Conservation (phyloP, 1,140 invertebrate species). For the Neodiprion virginianus region DNA sequence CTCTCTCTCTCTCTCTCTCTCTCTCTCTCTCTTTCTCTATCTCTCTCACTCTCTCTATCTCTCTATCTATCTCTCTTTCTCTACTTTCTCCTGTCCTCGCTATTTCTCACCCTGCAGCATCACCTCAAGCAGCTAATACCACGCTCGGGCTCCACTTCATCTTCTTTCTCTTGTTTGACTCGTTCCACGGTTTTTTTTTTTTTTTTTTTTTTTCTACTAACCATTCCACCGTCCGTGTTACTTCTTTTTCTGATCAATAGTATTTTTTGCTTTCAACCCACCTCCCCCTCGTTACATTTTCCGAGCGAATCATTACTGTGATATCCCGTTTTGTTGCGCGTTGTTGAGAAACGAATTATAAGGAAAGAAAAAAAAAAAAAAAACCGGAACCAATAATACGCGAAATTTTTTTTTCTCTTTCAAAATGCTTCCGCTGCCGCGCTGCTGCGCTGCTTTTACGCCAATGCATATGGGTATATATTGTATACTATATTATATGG, state of each 20-base stretch:
- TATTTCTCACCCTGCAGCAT: slow-evolving; percentile 38
- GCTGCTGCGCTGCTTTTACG: slow-evolving; percentile 61
- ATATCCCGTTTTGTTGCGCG: slow-evolving; percentile 26
- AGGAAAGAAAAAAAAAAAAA: neutral
- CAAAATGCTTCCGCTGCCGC: slow-evolving; percentile 59
- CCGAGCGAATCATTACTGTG: slow-evolving; percentile 12
- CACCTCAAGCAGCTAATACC: slow-evolving; percentile 28
- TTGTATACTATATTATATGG: too few species aligned
- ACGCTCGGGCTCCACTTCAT: slow-evolving; percentile 23
- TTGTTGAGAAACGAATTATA: neutral
- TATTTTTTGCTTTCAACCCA: slow-evolving; percentile 13
- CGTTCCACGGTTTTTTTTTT: slow-evolving; percentile 35
- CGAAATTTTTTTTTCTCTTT: slow-evolving; percentile 31
- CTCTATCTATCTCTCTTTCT: slow-evolving; percentile 26
- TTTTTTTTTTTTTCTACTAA: slow-evolving; percentile 26
- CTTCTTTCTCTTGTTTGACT: slow-evolving; percentile 31
- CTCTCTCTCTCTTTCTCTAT: slow-evolving; percentile 43
- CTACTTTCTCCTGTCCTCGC: slow-evolving; percentile 26
- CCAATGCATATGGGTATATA: slow-evolving; percentile 48
- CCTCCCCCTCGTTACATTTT: slow-evolving; percentile 25
- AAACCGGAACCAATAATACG: too few species aligned
- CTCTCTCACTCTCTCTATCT: slow-evolving; percentile 37
- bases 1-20: slow-evolving; percentile 56
- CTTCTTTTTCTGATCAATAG: slow-evolving; percentile 18
- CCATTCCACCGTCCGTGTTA: slow-evolving; percentile 49